Evolutionary conservation across 2,113 vertebrate species (phyloP), one percentile per base, ranked within the genome.

Genomic region (Channa maculata): DNA sequence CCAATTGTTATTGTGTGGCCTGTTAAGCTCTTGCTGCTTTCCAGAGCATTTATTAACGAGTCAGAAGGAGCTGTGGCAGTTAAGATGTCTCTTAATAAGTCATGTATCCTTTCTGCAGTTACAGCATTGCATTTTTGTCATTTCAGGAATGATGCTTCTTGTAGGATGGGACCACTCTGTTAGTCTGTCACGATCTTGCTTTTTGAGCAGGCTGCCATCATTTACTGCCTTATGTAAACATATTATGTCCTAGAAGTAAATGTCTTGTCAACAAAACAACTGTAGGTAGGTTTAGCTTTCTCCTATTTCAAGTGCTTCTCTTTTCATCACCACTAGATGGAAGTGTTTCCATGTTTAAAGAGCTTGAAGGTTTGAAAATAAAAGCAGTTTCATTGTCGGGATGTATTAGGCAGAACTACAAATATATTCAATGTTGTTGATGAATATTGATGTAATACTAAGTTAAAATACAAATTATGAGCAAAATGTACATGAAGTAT

Each of bases 61-160:
- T 24, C 24, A 24, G 24, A 24, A 24, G 24, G 24, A 24, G 24
- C 24, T 24, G 24, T 24, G 24, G 24, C 24, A 5, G 24, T 79
- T 15, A 49, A 46, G 59, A 34, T 62, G 41, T 46, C 33, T 13
- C 45, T 77, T 53, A 46, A 74, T 75, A 24, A 76, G 66, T 49
- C 14, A 66, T 69, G 44, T 10, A 1, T 57, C 45, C 13, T 70
- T 41, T 39, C 41, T 77, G 45, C 38, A 67, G 49, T 83, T 49
- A 88, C 34, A 54, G 12, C 14, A 55, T 52, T 81, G 60, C 48
- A 15, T 72, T 65, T 62, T 14, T 87, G 71, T 86, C 71, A 49
- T 89, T 91, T 66, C 79, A 92, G 89, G 6, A 86, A 0, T 90
- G 76, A 90, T 55, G 41, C 68, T 34, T 79, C 69, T 46, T 55